Evolutionary conservation across 2,888 invertebrate species (phyloP), one percentile per base, ranked within the genome.

Genomic region (Tetropium fuscum): DNA sequence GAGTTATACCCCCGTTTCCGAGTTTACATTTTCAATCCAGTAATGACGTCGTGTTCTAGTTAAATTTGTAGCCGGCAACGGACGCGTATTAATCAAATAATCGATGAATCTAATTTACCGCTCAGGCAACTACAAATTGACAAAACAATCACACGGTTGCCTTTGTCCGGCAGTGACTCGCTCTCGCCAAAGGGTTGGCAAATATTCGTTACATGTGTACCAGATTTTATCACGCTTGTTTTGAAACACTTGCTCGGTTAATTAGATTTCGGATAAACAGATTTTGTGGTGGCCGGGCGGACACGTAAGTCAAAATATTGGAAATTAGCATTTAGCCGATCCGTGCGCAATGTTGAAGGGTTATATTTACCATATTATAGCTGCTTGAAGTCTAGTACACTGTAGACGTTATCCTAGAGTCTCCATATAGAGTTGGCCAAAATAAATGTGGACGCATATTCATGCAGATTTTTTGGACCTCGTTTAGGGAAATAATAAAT

Each of bases 91-190:
- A 75, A 77, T 77, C 76, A 76, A 77, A 74, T 78, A 79, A 79
- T 80, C 79, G 74, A 80, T 78, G 73, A 73, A 78, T 77, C 76
- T 78, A 79, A 79, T 80, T 80, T 78, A 71, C 72, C 74, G 75
- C 73, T 72, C 76, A 73, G 76, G 73, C 75, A 74, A 73, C 74
- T 78, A 73, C 78, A 74, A 77, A 79, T 79, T 79, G 78, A 78
- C 79, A 77, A 75, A 78, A 79, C 79, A 79, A 78, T 79, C 78
- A 76, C 78, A 76, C 72, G 72, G 73, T 73, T 64, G 73, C 73
- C 70, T 75, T 66, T 73, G 74, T 76, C 72, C 68, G n/a, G n/a
- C n/a, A 43, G 62, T 59, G 66, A 66, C 65, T 60, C 60, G 58
- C 56, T 53, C 56, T 74, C 70, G 74, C 71, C 74, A 44, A 74